Evolutionary conservation across 2,888 invertebrate genomes (phyloP), one percentile per base, ranked within the genome.

Genomic region (Apodemia zela): DNA sequence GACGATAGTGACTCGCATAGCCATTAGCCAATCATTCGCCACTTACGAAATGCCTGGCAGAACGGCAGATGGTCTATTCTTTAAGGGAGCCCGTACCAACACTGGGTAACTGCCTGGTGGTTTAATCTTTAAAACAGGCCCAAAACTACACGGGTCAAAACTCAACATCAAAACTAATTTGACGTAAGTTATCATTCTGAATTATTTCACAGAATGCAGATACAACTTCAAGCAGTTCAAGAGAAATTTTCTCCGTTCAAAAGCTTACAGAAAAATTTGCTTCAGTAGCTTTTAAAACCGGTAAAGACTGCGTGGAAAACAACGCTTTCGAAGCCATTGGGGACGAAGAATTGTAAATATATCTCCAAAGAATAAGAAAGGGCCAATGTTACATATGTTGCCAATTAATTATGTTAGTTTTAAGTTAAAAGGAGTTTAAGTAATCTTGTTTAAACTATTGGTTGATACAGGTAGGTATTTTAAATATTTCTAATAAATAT

Each of bases 271-370:
- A 95, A 70, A 95, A 95, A 79, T 94, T 96, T 72, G 92, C 93
- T 2, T 94, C 94, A 0, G 96, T 95, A 60, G 94, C 95, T 35
- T 95, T 95, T 81, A 95, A 94, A 75, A 92, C 93, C 66, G 94
- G 93, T 35, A 93, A 93, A 73, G 95, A 95, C 75, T 94, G 95
- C 69, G 95, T 97, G 67, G 97, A 97, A 80, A 98, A 98, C 86
- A 96, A 97, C 83, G 97, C 98, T 25, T 99, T 98, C 81, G 97
- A 98, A 84, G 97, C 97, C 61, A 98, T 99, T 72, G 98, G 98
- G 4, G 98, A 99, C 79, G 98, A 98, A 75, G 98, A 98, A 87
- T 92, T 97, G 75, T 97, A 93, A 93, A 65, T 61, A 61, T 66
- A n/a, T n/a, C 67, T 71, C 73, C 70, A 75, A 73, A 72, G 70